Percentiles rank a stretch among this genome's conserved stretches.
These are phyloP conservation scores for Scomber scombrus DNA, from an alignment of 2,113 vertebrate species.

Conservation along the genomic window DNA sequence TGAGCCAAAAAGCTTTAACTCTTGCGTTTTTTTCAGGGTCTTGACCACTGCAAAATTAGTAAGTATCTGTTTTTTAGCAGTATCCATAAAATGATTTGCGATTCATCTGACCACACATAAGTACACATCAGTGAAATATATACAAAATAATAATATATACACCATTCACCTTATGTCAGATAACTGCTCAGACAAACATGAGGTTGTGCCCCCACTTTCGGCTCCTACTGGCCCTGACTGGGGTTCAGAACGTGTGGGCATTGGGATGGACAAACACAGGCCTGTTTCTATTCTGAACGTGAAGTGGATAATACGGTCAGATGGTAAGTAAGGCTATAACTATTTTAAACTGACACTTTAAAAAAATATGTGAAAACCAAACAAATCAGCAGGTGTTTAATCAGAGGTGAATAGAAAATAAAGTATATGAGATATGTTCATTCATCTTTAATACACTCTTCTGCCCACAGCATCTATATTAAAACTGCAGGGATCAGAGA, in stretches of 20 bases:
- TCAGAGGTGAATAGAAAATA: not conserved
- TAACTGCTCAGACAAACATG: conserved; percentile 64
- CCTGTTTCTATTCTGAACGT: conserved; percentile 67
- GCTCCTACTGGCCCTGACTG: conserved; percentile 43
- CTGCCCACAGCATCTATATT: conserved; percentile 52
- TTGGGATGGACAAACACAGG: conserved; percentile 34
- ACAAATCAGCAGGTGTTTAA: not conserved
- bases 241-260: not conserved
- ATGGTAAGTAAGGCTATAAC: conserved; percentile 65
- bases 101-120: not conserved
- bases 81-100: not conserved
- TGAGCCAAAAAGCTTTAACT: not conserved
- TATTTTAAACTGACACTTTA: not conserved
- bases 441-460: not conserved
- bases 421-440: not conserved
- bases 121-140: not conserved
- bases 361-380: conserved; percentile 1
- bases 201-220: accelerated
- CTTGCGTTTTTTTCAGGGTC: conserved; percentile 47
- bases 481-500: conserved; percentile 48
- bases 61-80: conserved; percentile 53
- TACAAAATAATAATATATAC: not conserved
- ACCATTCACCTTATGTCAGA: conserved; percentile 39
- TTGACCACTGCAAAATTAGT: conserved; percentile 69
- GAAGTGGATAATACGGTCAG: conserved; percentile 48